phyloP scores from a whole-genome alignment of 2,888 invertebrate species.

The Synergus umbraculus region DNA sequence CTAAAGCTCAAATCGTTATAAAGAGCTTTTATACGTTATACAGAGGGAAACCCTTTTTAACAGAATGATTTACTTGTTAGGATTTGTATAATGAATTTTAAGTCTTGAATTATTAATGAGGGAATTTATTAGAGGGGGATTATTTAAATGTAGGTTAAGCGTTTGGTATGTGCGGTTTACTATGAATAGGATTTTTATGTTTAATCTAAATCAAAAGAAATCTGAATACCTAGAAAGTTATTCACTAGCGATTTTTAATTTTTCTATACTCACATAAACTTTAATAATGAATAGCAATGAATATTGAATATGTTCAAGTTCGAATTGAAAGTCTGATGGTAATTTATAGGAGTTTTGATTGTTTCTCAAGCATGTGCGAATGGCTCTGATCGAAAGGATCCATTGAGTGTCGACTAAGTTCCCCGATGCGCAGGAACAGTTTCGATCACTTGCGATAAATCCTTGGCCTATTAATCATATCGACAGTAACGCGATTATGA shows the following conservation, averaged over 20 bases:
- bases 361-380: constrained; percentile 1
- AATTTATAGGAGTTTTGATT: neutral
- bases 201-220: neutral
- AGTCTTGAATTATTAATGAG: neutral
- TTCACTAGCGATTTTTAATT: too few species aligned
- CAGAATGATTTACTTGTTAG: constrained; percentile 4
- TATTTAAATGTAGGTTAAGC: neutral
- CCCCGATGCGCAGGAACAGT: constrained; percentile 15
- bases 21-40: neutral
- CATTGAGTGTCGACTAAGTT: constrained; percentile 20
- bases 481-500: constrained; percentile 54
- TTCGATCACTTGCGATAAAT: constrained; percentile 43
- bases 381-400: neutral
- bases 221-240: neutral
- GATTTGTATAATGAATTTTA: neutral
- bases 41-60: neutral
- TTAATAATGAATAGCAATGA: too few species aligned
- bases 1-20: neutral
- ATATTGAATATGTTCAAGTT: too few species aligned
- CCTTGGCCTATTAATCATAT: constrained; percentile 59
- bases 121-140: neutral
- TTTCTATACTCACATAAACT: too few species aligned
- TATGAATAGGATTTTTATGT: neutral
- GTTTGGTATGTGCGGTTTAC: neutral
- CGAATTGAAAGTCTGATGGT: too few species aligned